phyloP scores from a whole-genome alignment of 2,797 vertebrate genomes.

The Allobates femoralis region DNA sequence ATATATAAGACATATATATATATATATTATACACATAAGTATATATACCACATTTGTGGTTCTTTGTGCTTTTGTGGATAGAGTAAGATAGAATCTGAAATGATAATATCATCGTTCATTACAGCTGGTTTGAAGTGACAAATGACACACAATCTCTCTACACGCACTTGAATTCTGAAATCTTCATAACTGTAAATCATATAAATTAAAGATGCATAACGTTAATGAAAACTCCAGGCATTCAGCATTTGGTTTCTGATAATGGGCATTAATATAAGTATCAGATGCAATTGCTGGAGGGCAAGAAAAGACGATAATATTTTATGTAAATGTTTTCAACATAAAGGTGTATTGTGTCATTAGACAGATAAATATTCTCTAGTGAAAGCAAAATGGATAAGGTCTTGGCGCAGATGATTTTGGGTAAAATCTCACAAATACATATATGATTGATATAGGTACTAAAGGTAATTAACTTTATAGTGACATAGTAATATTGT shows the following conservation, averaged over 20 bases:
- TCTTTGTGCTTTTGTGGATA: neutral
- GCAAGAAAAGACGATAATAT: conserved; percentile 24
- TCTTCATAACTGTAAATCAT: conserved; percentile 13
- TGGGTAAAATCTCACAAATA: neutral
- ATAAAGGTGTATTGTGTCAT: conserved; percentile 45
- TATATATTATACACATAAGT: too few species aligned
- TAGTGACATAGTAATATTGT: conserved; percentile 1
- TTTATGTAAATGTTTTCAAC: conserved; percentile 30
- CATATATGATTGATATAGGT: conserved; percentile 17
- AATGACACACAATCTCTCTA: neutral
- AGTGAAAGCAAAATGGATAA: neutral
- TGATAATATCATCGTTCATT: neutral
- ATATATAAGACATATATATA: too few species aligned
- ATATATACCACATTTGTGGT: too few species aligned
- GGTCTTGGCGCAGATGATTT: neutral
- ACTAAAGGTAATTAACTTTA: conserved; percentile 30
- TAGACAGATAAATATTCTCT: conserved; percentile 14
- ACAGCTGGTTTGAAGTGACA: neutral
- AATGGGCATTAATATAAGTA: conserved; percentile 24
- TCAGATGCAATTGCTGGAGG: conserved; percentile 29
- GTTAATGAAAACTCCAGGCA: neutral
- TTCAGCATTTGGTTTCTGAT: neutral
- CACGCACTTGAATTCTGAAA: too few species aligned
- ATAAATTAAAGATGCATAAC: neutral
- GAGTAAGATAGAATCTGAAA: neutral